These are phyloP conservation scores for Leptobrachium ailaonicum DNA, from an alignment of 2,113 vertebrate species.

Conservation along the genomic window DNA sequence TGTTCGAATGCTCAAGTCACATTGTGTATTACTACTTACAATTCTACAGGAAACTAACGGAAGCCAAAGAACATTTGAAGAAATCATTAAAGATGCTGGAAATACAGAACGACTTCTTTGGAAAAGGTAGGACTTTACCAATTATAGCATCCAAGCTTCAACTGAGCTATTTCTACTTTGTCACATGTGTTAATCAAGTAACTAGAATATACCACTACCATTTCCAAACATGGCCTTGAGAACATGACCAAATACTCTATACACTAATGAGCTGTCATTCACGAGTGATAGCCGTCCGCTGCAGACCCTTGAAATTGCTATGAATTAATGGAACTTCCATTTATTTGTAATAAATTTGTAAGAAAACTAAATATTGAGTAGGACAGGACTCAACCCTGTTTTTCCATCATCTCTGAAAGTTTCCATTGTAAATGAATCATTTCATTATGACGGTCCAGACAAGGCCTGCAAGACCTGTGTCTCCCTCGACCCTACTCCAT, in stretches of 20 bases:
- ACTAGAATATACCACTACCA: constrained; percentile 13
- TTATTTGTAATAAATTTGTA: not conserved
- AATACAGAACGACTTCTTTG: constrained; percentile 40
- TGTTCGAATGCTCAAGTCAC: too few species aligned
- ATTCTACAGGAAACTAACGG: constrained; percentile 34
- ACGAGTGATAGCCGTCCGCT: not conserved
- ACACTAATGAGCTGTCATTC: not conserved
- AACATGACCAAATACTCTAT: not conserved
- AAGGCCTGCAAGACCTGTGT: too few species aligned
- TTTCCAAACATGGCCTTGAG: constrained; percentile 30
- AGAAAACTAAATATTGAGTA: not conserved
- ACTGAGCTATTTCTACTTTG: not conserved
- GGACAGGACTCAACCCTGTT: not conserved
- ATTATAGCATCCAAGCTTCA: constrained; percentile 29
- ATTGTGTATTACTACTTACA: too few species aligned
- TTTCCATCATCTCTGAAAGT: not conserved
- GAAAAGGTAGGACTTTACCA: constrained; percentile 14
- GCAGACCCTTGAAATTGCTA: not conserved
- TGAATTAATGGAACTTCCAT: not conserved
- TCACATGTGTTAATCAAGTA: constrained; percentile 3
- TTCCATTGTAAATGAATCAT: not conserved
- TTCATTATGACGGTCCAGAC: not conserved
- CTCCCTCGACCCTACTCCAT: too few species aligned
- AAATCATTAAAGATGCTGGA: constrained; percentile 32
- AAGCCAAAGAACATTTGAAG: constrained; percentile 38